Base-by-base conservation (phyloP, 1,140 invertebrate genomes). In the Ceratina japonica region DNA sequence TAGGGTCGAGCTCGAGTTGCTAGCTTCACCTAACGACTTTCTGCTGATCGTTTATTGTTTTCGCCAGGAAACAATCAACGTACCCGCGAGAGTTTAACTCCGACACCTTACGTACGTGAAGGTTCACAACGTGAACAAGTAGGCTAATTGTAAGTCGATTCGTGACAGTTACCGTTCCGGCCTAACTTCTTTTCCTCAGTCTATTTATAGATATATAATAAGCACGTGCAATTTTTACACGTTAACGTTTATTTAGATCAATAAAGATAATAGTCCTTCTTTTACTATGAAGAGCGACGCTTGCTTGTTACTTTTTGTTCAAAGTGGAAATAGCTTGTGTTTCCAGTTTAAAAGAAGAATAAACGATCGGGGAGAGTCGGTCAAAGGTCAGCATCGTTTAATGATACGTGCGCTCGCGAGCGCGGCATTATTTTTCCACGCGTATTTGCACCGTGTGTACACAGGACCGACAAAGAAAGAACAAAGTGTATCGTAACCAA, bases 1-100 rank as follows among this genome's bases (percentile, higher is more conserved):
- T 31, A 71, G 24, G 2, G 12, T 44, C 16, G 24, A 44, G 24
- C 51, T 44, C 71, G 52, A 58, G 2, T 22, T 37, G 52, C 44
- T 20, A 56, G 16, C 31, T 13, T 44, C 61, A 78, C 44, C 78
- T 70, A 77, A 84, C 56, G 62, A 80, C 63, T 49, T 64, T 31
- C 20, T 20, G 51, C 70, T 83, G 68, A 78, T 78, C 69, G 72
- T 58, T 80, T 54, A 80, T 80, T 72, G 70, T 84, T 80, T 82
- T 72, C 71, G 56, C 20, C 49, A 49, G 18, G 31, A 78, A 81
- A 59, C 56, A 37, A 77, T 71, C 56, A 61, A 59, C 56, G n/a
- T 58, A 7, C 54, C 7, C n/a, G n/a, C n/a, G 18, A 27, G 20
- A 31, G 27, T 54, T 70, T 16, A 18, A 70, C 49, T 52, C 13